A percentile compares a stretch with the other conserved stretches of the same genome.
Evolutionary conservation across 1,140 invertebrate genomes (phyloP).

Genomic region (Halyomorpha halys): DNA sequence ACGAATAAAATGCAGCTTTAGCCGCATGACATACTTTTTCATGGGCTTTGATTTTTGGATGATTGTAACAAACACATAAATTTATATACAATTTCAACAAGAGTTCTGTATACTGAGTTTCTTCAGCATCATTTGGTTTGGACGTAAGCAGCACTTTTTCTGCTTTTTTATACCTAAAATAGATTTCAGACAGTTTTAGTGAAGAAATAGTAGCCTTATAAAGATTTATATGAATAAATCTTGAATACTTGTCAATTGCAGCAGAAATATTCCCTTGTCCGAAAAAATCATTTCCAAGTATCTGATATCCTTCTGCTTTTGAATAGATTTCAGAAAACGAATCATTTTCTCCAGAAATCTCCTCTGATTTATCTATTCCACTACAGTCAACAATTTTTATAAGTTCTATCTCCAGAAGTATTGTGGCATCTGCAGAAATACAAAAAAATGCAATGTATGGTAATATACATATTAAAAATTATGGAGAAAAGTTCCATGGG

Average conservation of each 20-base stretch:
- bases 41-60: constrained; percentile 15
- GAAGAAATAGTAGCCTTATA: background rate
- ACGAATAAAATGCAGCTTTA: constrained; percentile 9
- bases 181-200: background rate
- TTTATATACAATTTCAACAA: constrained; percentile 25
- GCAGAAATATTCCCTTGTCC: background rate
- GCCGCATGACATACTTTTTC: constrained; percentile 22
- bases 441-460: background rate
- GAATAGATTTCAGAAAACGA: constrained; percentile 1
- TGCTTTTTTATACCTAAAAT: constrained; percentile 21
- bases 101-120: constrained; percentile 17
- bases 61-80: constrained; percentile 19
- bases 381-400: constrained; percentile 13
- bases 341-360: background rate
- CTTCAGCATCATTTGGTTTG: constrained; percentile 14
- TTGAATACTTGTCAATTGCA: constrained; percentile 9
- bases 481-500: no score
- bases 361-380: background rate
- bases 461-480: no score
- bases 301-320: constrained; percentile 15
- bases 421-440: constrained; percentile 6
- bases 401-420: constrained; percentile 17
- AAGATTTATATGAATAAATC: background rate
- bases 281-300: constrained; percentile 14
- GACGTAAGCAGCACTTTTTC: constrained; percentile 2